Conservation (phyloP, 2,888 invertebrate species). For the Leptopilina myrica region DNA sequence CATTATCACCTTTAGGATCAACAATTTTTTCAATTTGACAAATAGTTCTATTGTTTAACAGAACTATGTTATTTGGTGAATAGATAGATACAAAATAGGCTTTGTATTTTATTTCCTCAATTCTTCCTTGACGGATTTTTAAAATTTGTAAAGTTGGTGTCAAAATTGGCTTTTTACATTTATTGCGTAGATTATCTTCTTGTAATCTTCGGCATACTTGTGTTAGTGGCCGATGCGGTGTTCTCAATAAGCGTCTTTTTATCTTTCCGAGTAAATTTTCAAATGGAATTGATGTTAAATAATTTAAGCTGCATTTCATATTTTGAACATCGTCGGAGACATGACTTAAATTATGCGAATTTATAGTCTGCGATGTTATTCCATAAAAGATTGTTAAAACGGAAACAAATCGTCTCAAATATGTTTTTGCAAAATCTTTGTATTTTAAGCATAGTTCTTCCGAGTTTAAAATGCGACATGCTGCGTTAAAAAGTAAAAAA, state of each 20-base stretch:
- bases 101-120: not conserved
- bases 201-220: not conserved
- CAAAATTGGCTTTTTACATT: not conserved
- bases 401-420: constrained; percentile 61
- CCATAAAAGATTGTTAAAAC: constrained; percentile 57
- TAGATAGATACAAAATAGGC: not conserved
- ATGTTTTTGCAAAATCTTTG: constrained; percentile 50
- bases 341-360: constrained; percentile 63
- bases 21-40: not conserved
- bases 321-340: constrained; percentile 52
- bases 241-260: not conserved
- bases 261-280: constrained; percentile 53
- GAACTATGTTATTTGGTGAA: not conserved
- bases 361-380: constrained; percentile 53
- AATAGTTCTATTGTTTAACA: not conserved
- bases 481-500: constrained; percentile 48
- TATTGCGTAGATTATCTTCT: not conserved
- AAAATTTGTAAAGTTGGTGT: not conserved
- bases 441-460: constrained; percentile 35
- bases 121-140: not conserved
- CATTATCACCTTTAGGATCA: not conserved
- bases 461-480: constrained; percentile 39
- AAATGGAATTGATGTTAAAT: constrained; percentile 50
- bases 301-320: constrained; percentile 43
- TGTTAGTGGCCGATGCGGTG: not conserved